These are phyloP conservation scores for Pherbina coryleti DNA, from an alignment of 2,888 invertebrate genomes.

Conservation along the genomic window DNA sequence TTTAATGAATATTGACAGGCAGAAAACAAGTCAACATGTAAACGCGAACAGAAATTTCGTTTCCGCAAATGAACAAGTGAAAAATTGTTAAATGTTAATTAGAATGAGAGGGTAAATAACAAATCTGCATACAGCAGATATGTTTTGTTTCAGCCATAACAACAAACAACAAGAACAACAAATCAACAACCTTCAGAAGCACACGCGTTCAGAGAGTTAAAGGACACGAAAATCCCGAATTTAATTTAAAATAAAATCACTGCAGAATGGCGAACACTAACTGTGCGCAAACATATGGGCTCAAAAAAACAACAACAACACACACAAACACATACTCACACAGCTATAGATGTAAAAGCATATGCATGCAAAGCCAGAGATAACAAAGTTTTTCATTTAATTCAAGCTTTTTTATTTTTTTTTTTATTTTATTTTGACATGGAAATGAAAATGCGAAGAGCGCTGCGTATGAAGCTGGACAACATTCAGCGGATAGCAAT, in stretches of 20 bases:
- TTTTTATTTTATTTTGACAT: neutral
- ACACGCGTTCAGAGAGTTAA: neutral
- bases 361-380: slow-evolving; percentile 17
- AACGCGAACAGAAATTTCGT: neutral
- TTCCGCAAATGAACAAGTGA: neutral
- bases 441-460: neutral
- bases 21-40: neutral
- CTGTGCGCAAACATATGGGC: neutral
- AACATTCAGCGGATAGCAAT: neutral
- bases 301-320: slow-evolving; percentile 9
- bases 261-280: neutral
- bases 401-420: neutral
- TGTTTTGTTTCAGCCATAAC: neutral
- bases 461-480: neutral
- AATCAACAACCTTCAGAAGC: slow-evolving; percentile 1
- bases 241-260: slow-evolving; percentile 33
- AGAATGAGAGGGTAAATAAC: neutral
- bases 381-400: neutral
- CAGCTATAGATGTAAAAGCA: neutral
- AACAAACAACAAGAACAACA: neutral
- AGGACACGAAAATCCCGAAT: slow-evolving; percentile 22
- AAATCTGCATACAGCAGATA: neutral
- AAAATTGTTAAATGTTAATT: slow-evolving; percentile 25
- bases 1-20: neutral
- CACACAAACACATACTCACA: neutral